These are phyloP conservation scores for Calonectris borealis DNA, from an alignment of 2,113 vertebrate species.

Conservation along the genomic window DNA sequence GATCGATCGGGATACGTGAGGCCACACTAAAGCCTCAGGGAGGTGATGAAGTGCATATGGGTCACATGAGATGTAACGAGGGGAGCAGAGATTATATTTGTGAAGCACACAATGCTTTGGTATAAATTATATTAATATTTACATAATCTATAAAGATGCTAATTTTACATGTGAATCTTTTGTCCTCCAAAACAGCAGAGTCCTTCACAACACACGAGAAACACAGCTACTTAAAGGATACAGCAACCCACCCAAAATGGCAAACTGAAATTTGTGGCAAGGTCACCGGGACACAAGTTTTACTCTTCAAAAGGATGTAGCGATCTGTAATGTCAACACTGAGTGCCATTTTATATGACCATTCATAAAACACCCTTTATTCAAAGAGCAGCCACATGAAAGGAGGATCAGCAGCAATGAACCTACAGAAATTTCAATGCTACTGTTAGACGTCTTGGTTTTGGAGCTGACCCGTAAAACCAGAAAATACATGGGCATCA, in stretches of 20 bases:
- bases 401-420: not conserved
- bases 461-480: not conserved
- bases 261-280: not conserved
- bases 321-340: not conserved
- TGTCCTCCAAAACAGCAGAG: not conserved
- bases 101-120: not conserved
- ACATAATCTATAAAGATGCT: not conserved
- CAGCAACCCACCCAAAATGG: not conserved
- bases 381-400: not conserved
- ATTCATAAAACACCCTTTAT: not conserved
- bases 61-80: not conserved
- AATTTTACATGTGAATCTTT: not conserved
- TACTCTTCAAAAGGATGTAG: not conserved
- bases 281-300: not conserved
- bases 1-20: not conserved
- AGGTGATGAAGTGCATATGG: not conserved
- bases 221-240: not conserved
- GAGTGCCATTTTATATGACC: not conserved
- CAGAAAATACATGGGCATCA: not conserved
- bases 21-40: not conserved
- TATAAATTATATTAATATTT: not conserved
- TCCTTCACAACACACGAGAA: not conserved
- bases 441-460: not conserved
- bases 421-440: not conserved
- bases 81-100: not conserved